Evolutionary conservation across 2,113 vertebrate species (phyloP), one percentile per base, ranked within the genome.

Genomic region (Hypanus sabinus): DNA sequence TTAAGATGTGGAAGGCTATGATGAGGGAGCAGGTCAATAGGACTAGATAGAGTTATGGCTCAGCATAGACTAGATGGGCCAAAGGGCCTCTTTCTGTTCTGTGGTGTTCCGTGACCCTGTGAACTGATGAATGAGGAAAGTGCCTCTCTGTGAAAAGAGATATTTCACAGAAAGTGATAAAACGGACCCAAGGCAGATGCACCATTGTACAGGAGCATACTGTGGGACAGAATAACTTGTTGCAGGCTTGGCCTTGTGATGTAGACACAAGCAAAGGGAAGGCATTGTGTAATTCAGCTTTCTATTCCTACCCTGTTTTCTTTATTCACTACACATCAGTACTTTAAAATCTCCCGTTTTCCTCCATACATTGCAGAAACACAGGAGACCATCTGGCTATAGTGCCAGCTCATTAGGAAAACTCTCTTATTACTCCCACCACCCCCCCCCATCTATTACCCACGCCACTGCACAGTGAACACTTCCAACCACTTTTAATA

Each of bases 161-260:
- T 85, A 85, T 95, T 94, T 94, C 95, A 95, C 94, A 57, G 3
- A 3, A 85, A 30, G 57, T 85, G 81, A 57, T 85, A 85, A 22
- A 85, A 57, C 94, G 77, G 96, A 95, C 96, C 95, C 95, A 94
- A 94, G 95, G 96, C 96, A 98, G 97, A 97, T 97, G 97, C 96
- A 97, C 96, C 95, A 97, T 96, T 97, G 96, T 96, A 94, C 95
- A 94, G 85, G 62, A 94, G 95, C 95, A 95, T 96, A 95, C 81
- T 94, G 95, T 95, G 24, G 95, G 96, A 97, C 95, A 96, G 96
- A 95, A 36, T 92, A 95, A 95, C 94, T 94, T 71, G 75, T 95
- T 16, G 94, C 94, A 95, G 95, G 38, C 94, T 95, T 36, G 0
- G 94, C 94, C 94, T 94, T 94, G 87, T 94, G 79, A 95, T 95